Evolutionary conservation across 2,113 vertebrate species (phyloP), one percentile per base, ranked within the genome.

Genomic region (Microcebus tavaratra): DNA sequence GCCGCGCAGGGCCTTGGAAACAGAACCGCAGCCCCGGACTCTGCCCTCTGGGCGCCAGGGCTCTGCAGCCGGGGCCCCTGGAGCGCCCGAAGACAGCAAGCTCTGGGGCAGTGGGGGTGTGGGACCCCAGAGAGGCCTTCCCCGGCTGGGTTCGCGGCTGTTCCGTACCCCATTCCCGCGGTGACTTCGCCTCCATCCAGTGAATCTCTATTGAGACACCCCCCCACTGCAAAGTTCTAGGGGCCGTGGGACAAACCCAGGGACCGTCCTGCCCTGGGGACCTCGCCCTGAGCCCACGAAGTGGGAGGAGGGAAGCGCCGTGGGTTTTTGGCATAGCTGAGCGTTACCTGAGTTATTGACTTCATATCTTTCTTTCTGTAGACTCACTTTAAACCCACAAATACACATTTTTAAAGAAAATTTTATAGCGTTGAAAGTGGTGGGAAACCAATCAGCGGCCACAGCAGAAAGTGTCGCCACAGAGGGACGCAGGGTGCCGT

Each of bases 91-190:
- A 59, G 20, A 31, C 21, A 42, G 3, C 1, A 70, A 50, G 11
- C 3, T 2, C 6, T 0, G 9, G 29, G 70, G 25, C 23, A 0
- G 0, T 1, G 10, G 50, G 57, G 27, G n/a, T 29, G 25, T 2
- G 14, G n/a, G 48, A 13, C 4, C 23, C 12, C 27, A 12, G 34
- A 34, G 61, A 65, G 39, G 27, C 1, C 42, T 11, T 3, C 8
- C n/a, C 15, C 15, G 91, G 8, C 4, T 39, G 17, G 45, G 25
- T 39, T 6, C 3, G 0, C 5, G 0, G 3, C 13, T 3, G 57
- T 31, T 65, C 48, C 1, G 6, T 0, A 6, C 7, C 29, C 31
- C 18, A 2, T 8, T 29, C 42, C 36, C 55, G 2, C 10, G 9
- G 42, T 1, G 4, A 21, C 8, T 2, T 29, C 2, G 0, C 6